These are phyloP conservation scores for Antennarius striatus DNA, from an alignment of 2,113 vertebrate species.

Conservation along the genomic window DNA sequence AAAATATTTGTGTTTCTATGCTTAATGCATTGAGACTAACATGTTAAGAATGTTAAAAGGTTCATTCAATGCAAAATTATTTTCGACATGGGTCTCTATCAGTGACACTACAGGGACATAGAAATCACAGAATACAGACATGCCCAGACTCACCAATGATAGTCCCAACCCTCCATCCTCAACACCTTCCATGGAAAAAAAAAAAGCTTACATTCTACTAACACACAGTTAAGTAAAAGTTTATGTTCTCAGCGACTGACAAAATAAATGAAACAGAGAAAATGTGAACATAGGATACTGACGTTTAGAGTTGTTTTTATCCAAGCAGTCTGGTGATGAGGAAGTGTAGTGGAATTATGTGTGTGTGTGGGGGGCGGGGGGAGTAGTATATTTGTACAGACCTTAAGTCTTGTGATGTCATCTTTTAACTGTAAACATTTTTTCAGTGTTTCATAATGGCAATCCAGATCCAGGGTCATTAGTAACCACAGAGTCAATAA, in stretches of 20 bases:
- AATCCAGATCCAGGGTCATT: slow-evolving; percentile 53
- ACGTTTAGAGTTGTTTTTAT: slow-evolving; percentile 55
- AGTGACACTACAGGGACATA: slow-evolving; percentile 36
- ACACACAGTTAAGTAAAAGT: slow-evolving; percentile 74
- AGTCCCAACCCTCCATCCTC: slow-evolving; percentile 9
- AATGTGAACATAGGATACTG: slow-evolving; percentile 52
- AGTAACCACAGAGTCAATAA: slow-evolving; percentile 35
- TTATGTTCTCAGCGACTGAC: slow-evolving; percentile 73
- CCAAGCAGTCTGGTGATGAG: slow-evolving; percentile 49
- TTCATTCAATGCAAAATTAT: slow-evolving; percentile 32
- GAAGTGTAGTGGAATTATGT: slow-evolving; percentile 25
- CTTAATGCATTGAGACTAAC: too few species aligned
- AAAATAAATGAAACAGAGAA: slow-evolving; percentile 75
- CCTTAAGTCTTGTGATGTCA: slow-evolving; percentile 75
- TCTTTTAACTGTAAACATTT: slow-evolving; percentile 69
- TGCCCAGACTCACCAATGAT: background rate
- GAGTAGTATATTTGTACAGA: slow-evolving; percentile 67
- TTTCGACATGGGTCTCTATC: slow-evolving; percentile 21
- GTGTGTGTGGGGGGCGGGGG: background rate
- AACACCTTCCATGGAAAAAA: slow-evolving; percentile 35
- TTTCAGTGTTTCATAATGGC: slow-evolving; percentile 52
- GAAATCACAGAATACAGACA: slow-evolving; percentile 17
- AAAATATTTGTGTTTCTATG: too few species aligned
- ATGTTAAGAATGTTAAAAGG: background rate
- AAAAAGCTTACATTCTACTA: slow-evolving; percentile 68